Percentiles rank a stretch among this genome's conserved stretches.
Evolutionary conservation across 2,888 invertebrate species (phyloP).

Genomic region (Steinernema hermaphroditum): DNA sequence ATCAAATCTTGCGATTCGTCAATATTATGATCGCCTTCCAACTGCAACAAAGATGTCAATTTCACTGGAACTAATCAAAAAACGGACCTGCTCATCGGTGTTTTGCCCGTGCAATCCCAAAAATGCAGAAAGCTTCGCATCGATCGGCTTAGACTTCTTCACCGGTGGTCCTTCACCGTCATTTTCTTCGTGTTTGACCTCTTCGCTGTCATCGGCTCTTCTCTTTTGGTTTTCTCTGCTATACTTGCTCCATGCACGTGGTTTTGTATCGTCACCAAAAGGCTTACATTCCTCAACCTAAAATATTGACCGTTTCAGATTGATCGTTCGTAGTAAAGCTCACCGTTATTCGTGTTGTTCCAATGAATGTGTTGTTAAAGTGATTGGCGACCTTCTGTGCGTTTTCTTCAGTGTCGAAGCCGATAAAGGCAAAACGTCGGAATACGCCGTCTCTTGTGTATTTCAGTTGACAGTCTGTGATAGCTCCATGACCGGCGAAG

Average conservation of each 20-base stretch:
- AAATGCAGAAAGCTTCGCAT: conserved; percentile 86
- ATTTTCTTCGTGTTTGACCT: conserved; percentile 18
- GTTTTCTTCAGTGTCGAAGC: conserved; percentile 80
- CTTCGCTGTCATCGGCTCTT: conserved; percentile 42
- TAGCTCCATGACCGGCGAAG: conserved; percentile 51
- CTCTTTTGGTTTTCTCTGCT: conserved; percentile 76
- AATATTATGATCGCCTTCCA: background rate
- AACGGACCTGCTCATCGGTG: conserved; percentile 56
- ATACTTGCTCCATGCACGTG: conserved; percentile 90
- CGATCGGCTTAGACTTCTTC: conserved; percentile 70
- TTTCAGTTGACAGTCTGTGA: conserved; percentile 91
- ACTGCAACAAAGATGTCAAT: too few relatives aligned
- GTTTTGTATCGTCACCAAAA: conserved; percentile 73
- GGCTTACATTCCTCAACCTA: conserved; percentile 72
- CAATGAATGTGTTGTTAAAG: conserved; percentile 83
- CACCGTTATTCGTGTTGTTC: conserved; percentile 79
- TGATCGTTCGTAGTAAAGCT: too few relatives aligned
- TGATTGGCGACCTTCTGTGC: conserved; percentile 78
- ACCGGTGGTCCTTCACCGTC: conserved; percentile 33
- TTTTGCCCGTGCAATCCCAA: conserved; percentile 78
- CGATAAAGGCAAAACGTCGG: conserved; percentile 89
- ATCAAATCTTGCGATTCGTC: conserved; percentile 35
- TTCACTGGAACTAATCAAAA: too few relatives aligned
- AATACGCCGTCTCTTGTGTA: conserved; percentile 87
- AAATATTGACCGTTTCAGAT: too few relatives aligned